A percentile compares a stretch with the other conserved stretches of the same genome.
phyloP scores from a whole-genome alignment of 1,140 invertebrate genomes.

The Drosophila hydei region DNA sequence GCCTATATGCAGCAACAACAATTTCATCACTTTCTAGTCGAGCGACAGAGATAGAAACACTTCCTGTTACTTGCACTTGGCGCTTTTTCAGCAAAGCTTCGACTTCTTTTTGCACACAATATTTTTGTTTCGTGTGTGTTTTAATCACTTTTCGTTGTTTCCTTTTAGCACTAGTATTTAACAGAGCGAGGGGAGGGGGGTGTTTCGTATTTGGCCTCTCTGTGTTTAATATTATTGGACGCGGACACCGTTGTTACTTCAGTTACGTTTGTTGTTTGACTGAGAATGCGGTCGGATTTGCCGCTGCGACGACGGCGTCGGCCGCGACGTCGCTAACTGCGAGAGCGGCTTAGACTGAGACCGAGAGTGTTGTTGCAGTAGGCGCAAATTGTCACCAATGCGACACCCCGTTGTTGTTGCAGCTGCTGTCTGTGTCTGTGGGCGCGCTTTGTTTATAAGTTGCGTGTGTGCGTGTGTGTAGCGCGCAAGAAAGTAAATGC shows the following conservation, averaged over 20 bases:
- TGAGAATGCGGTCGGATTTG: slow-evolving; percentile 68
- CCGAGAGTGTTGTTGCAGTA: slow-evolving; percentile 63
- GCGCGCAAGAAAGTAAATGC: slow-evolving; percentile 40
- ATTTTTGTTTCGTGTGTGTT: background rate
- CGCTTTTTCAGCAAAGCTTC: slow-evolving; percentile 21
- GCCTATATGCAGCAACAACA: slow-evolving; percentile 32
- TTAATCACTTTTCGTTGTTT: slow-evolving; percentile 29
- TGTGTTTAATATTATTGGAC: slow-evolving; percentile 29
- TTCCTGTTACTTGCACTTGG: background rate
- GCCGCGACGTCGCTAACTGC: slow-evolving; percentile 34
- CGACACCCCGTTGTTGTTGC: slow-evolving; percentile 32
- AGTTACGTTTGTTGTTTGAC: slow-evolving; percentile 80
- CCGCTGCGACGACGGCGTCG: slow-evolving; percentile 26
- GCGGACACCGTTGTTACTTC: slow-evolving; percentile 70
- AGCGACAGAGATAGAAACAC: background rate
- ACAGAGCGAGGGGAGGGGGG: background rate
- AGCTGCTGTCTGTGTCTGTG: slow-evolving; percentile 28
- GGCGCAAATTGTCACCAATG: slow-evolving; percentile 71
- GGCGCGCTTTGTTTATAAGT: slow-evolving; percentile 63
- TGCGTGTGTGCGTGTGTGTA: slow-evolving; percentile 45
- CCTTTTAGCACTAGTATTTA: slow-evolving; percentile 18
- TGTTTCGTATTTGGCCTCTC: slow-evolving; percentile 8
- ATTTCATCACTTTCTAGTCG: slow-evolving; percentile 48
- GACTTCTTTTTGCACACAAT: slow-evolving; percentile 1
- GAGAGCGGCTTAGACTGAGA: slow-evolving; percentile 34